phyloP scores from a whole-genome alignment of 2,113 vertebrate genomes.

The Dicrurus megarhynchus region DNA sequence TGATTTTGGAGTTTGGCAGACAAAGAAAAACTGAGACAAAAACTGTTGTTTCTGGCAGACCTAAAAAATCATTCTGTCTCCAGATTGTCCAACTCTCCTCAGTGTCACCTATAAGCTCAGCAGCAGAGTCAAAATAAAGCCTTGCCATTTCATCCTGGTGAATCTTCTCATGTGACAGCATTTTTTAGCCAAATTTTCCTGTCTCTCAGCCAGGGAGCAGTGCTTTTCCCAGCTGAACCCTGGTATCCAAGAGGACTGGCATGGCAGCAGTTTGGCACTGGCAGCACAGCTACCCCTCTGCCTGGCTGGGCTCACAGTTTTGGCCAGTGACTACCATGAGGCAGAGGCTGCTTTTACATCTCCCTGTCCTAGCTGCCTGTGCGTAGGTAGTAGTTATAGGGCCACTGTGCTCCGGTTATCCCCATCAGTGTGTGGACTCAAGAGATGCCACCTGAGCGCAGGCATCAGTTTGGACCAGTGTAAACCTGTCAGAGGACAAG shows the following conservation, averaged over 20 bases:
- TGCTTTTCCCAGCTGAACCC: background rate
- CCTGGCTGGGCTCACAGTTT: background rate
- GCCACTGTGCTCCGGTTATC: background rate
- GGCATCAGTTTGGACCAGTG: background rate
- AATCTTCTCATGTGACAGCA: background rate
- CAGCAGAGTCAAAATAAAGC: background rate
- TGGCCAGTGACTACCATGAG: background rate
- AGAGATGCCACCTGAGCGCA: background rate
- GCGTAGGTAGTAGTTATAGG: background rate
- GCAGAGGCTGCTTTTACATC: background rate
- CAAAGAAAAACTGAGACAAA: background rate
- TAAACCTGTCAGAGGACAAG: background rate
- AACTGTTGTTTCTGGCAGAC: background rate
- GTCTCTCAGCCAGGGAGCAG: background rate
- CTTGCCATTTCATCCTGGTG: background rate
- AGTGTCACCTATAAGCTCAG: background rate
- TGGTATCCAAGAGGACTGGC: background rate
- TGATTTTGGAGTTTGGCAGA: background rate
- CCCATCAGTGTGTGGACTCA: background rate
- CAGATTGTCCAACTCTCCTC: background rate
- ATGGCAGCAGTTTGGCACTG: background rate
- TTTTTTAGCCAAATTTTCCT: background rate
- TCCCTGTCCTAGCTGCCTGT: background rate
- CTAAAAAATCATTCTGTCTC: background rate
- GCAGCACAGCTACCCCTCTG: background rate